Evolutionary conservation across 2,113 vertebrate genomes (phyloP).

Genomic region (Panthera tigris): DNA sequence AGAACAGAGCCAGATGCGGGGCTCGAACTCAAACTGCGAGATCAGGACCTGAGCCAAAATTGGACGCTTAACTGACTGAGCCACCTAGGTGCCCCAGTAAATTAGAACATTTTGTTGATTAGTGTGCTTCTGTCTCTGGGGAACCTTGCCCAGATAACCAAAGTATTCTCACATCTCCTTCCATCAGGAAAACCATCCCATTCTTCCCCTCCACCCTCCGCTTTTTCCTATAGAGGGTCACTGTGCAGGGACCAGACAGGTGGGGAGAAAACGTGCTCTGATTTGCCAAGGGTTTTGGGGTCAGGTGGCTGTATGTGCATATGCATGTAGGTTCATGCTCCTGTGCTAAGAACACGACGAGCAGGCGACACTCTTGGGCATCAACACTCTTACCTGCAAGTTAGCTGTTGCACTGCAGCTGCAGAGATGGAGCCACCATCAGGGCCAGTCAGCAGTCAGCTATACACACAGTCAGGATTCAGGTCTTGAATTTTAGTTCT

Average conservation of each 20-base stretch:
- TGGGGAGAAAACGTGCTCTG: background rate
- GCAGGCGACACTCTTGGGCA: background rate
- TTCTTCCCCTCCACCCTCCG: background rate
- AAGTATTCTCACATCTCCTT: no score
- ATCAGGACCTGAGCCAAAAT: no score
- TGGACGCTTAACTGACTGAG: no score
- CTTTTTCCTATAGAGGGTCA: background rate
- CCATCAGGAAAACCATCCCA: background rate
- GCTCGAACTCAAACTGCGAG: no score
- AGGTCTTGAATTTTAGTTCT: background rate
- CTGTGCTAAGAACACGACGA: no score
- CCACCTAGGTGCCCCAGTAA: background rate
- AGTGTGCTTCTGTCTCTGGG: background rate
- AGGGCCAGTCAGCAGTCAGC: background rate
- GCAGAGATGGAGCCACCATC: background rate
- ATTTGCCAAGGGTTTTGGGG: background rate
- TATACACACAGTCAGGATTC: background rate
- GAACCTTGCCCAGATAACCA: background rate
- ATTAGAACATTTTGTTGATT: background rate
- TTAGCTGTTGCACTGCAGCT: background rate
- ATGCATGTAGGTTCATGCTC: background rate
- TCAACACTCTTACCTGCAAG: background rate
- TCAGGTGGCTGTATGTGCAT: background rate
- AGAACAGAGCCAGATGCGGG: no score
- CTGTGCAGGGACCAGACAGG: background rate